These are phyloP conservation scores for Amphipoea lucens DNA, from an alignment of 2,888 invertebrate genomes.

Conservation along the genomic window DNA sequence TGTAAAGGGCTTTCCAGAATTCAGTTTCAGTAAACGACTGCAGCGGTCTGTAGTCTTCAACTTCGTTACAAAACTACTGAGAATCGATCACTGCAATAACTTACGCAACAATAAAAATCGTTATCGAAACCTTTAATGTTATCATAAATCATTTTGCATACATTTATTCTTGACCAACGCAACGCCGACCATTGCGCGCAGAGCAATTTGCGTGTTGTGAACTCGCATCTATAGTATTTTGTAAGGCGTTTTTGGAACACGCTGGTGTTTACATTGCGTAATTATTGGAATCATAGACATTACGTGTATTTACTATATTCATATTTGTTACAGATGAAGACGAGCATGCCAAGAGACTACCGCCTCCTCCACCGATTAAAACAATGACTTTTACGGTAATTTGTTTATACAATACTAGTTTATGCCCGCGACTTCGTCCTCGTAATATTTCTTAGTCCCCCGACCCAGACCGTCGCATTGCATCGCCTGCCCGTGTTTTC, in stretches of 20 bases:
- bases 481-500: too few relatives aligned
- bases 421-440: too few relatives aligned
- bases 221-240: constrained; percentile 42
- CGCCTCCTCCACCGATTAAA: constrained; percentile 92
- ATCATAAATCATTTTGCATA: constrained; percentile 57
- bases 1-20: neutral
- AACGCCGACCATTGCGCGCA: constrained; percentile 44
- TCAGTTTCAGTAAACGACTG: neutral
- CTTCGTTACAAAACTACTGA: constrained; percentile 11
- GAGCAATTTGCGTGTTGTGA: constrained; percentile 50
- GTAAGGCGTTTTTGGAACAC: constrained; percentile 53
- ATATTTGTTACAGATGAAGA: constrained; percentile 90
- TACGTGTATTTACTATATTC: constrained; percentile 31
- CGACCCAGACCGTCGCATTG: too few relatives aligned
- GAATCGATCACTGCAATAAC: constrained; percentile 24
- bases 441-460: too few relatives aligned
- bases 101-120: constrained; percentile 50
- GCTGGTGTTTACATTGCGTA: neutral
- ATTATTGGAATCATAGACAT: neutral
- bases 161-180: constrained; percentile 26
- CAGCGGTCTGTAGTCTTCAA: neutral
- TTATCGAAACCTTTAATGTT: constrained; percentile 56
- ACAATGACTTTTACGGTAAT: constrained; percentile 95
- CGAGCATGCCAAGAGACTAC: constrained; percentile 92
- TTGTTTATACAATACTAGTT: constrained; percentile 62